Conservation (phyloP, 2,888 invertebrate species). For the Leucania comma region DNA sequence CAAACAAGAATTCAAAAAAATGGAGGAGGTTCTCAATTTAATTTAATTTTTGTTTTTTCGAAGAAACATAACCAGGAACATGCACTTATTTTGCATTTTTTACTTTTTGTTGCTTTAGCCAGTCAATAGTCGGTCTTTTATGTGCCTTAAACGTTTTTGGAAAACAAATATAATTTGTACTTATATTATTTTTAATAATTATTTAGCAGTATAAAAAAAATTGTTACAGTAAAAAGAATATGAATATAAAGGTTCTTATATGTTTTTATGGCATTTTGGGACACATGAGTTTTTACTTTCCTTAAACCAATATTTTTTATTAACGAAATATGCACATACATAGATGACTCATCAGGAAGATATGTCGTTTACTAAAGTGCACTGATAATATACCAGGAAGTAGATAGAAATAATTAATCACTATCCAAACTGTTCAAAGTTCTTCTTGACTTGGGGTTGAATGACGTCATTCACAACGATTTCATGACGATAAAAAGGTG, state of each 20-base stretch:
- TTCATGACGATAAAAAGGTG: too few species aligned
- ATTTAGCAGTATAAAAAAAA: neutral
- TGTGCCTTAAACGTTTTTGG: too few species aligned
- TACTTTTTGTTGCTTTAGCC: too few species aligned
- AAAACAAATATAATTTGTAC: neutral
- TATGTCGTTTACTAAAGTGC: constrained; percentile 9
- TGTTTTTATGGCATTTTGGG: neutral
- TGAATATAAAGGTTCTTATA: neutral
- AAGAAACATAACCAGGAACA: too few species aligned
- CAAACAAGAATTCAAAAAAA: too few species aligned
- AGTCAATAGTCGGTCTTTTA: too few species aligned
- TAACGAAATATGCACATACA: too few species aligned
- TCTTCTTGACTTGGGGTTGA: neutral
- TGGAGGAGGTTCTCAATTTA: too few species aligned
- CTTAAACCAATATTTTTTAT: too few species aligned
- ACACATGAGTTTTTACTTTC: neutral
- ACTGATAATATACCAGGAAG: constrained; percentile 36
- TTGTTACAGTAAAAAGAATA: neutral
- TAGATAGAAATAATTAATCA: constrained; percentile 21
- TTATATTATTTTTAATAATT: neutral
- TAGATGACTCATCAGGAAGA: constrained; percentile 12
- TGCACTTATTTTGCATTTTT: too few species aligned
- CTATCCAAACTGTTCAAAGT: neutral
- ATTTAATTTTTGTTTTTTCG: too few species aligned
- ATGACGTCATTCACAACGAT: neutral